Evolutionary conservation across 1,140 invertebrate genomes (phyloP).

Genomic region (Platyura marginata): DNA sequence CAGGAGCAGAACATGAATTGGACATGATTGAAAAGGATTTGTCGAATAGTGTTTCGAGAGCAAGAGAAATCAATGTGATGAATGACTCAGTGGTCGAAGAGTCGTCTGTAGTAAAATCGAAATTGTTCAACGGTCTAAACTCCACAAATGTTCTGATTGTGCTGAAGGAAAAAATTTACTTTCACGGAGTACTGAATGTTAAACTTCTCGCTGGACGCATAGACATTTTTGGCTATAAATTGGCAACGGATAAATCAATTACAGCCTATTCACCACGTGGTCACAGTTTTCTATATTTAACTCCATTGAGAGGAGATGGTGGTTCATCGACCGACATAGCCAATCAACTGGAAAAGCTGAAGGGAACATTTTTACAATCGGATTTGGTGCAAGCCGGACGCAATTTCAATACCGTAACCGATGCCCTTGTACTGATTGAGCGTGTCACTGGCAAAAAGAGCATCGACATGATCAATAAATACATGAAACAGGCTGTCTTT

Average conservation of each 20-base stretch:
- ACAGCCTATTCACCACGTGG: slow-evolving; percentile 30
- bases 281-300: slow-evolving; percentile 24
- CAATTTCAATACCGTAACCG: slow-evolving; percentile 8
- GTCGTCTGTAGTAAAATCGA: too few relatives aligned
- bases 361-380: slow-evolving; percentile 6
- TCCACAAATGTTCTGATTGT: slow-evolving; percentile 6
- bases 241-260: slow-evolving; percentile 7
- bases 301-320: too few relatives aligned
- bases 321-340: not conserved
- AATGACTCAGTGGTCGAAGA: too few relatives aligned
- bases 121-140: too few relatives aligned
- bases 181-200: slow-evolving; percentile 25
- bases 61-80: too few relatives aligned
- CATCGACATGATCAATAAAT: slow-evolving; percentile 12
- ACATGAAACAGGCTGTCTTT: slow-evolving; percentile 25
- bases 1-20: too few relatives aligned
- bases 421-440: slow-evolving; percentile 17
- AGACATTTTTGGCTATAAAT: slow-evolving; percentile 19
- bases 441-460: slow-evolving; percentile 10
- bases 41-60: too few relatives aligned
- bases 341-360: slow-evolving; percentile 9
- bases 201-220: slow-evolving; percentile 21
- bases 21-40: too few relatives aligned
- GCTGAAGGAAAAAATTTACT: slow-evolving; percentile 10
- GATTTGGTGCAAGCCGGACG: slow-evolving; percentile 11